Base-by-base conservation (phyloP, 2,888 invertebrate genomes). In the Cybosia mesomella region DNA sequence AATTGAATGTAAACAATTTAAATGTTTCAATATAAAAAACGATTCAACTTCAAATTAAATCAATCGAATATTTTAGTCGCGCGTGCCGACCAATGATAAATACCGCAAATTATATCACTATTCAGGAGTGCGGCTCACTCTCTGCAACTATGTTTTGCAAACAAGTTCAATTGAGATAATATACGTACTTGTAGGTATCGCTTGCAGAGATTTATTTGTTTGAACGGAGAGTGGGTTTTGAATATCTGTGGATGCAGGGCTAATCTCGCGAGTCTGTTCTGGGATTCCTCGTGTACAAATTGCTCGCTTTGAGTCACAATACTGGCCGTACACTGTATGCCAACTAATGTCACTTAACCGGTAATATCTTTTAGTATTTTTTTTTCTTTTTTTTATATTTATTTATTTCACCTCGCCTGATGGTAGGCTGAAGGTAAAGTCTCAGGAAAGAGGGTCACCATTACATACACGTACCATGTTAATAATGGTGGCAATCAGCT, bases 141-240 rank as follows among this genome's bases (percentile, higher is more conserved):
- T 39, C 39, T 39, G 39, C 4, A 39, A 43, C 43, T 18, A 43
- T 7, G 43, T 43, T 43, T 39, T 43, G 18, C 43, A 43, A 7
- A 43, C 15, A 43, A 43, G 18, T 43, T 59, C 36, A 39, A 39
- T 18, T 39, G 36, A 22, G 36, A 59, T 39, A n/a, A 59, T 22
- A 15, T 4, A 36, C 11, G 36, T 36, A 36, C n/a, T n/a, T 10
- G 36, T 4, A 15, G 15, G 15, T 36, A 58, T 34, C 9, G 59
- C 15, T 39, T 39, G 18, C 59, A 59, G 22, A 36, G 36, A 59
- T 59, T 59, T 15, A 59, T 59, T 15, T 15, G 36, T 36, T 39
- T 7, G 59, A 59, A 39, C 15, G 22, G 15, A n/a, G 22, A 36
- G 59, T 22, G 36, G 13, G 36, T 21, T 39, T 34, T 39, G 22